Percentiles rank a stretch among this genome's conserved stretches.
Evolutionary conservation across 2,888 invertebrate genomes (phyloP).

Genomic region (Agrenia bidenticulata): DNA sequence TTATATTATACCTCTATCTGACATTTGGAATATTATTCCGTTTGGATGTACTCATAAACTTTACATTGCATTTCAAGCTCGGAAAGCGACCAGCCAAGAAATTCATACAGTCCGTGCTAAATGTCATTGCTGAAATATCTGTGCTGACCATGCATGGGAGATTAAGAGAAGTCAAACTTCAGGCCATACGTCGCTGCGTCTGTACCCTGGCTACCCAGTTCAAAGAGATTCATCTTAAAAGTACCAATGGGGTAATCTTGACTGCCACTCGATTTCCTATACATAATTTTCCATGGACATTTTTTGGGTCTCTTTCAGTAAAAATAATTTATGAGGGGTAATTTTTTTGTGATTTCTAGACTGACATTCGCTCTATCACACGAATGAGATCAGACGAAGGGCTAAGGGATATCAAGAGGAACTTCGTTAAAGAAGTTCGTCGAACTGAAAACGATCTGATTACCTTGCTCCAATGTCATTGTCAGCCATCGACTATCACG

Average conservation of each 20-base stretch:
- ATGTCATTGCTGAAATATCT: conserved; percentile 11
- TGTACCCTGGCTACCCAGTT: too few species aligned
- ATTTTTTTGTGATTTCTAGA: too few species aligned
- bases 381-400: conserved; percentile 14
- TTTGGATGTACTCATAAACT: too few species aligned
- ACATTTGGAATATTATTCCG: too few species aligned
- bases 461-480: conserved; percentile 1
- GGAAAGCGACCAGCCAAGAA: conserved; percentile 14
- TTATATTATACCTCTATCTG: too few species aligned
- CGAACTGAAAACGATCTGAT: conserved; percentile 6
- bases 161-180: background rate
- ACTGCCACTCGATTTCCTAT: too few species aligned
- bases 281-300: too few species aligned
- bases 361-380: background rate
- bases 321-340: too few species aligned
- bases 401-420: background rate
- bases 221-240: too few species aligned
- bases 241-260: too few species aligned
- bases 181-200: too few species aligned
- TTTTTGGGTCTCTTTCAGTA: too few species aligned
- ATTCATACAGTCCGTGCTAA: conserved; percentile 8
- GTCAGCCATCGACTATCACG: background rate
- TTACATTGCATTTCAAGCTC: background rate
- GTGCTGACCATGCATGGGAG: conserved; percentile 8
- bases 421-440: background rate